Percentiles rank a stretch among this genome's conserved stretches.
phyloP scores from a whole-genome alignment of 2,113 vertebrate genomes.

The Scolopax mira region DNA sequence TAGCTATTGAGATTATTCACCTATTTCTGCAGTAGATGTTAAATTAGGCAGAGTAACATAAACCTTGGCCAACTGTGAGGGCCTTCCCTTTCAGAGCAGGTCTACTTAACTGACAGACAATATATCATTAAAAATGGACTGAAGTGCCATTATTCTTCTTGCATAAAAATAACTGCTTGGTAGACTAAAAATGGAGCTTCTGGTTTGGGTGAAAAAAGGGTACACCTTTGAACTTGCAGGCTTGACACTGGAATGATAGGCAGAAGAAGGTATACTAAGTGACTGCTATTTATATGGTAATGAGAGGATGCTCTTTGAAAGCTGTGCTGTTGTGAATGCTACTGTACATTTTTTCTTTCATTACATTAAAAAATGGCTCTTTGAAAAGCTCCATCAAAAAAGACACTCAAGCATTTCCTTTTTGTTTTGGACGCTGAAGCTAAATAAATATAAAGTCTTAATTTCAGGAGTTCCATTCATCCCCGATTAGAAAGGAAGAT shows the following conservation, averaged over 20 bases:
- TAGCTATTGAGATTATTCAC: not conserved
- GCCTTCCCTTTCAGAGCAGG: not conserved
- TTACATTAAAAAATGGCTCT: slow-evolving; percentile 16
- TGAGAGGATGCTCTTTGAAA: slow-evolving; percentile 28
- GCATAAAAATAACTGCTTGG: not conserved
- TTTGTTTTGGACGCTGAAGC: slow-evolving; percentile 19
- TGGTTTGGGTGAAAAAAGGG: not conserved
- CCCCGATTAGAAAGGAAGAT: not conserved
- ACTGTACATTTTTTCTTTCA: slow-evolving; percentile 35
- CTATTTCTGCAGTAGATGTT: not conserved
- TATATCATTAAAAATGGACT: not conserved
- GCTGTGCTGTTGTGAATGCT: slow-evolving; percentile 16
- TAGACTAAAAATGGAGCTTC: not conserved
- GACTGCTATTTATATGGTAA: slow-evolving; percentile 44
- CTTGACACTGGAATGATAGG: slow-evolving; percentile 14
- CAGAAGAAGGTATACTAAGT: slow-evolving; percentile 2
- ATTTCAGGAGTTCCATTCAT: slow-evolving; percentile 1
- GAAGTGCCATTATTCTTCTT: not conserved
- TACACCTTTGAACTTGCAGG: slow-evolving; percentile 3
- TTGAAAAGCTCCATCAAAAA: not conserved
- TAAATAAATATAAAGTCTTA: not conserved
- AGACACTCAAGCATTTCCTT: not conserved
- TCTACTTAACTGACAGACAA: not conserved
- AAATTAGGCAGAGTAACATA: not conserved
- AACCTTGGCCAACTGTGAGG: not conserved